A percentile compares a stretch with the other conserved stretches of the same genome.
These are phyloP conservation scores for Sarcophaga caerulescens DNA, from an alignment of 2,888 invertebrate genomes.

Conservation along the genomic window DNA sequence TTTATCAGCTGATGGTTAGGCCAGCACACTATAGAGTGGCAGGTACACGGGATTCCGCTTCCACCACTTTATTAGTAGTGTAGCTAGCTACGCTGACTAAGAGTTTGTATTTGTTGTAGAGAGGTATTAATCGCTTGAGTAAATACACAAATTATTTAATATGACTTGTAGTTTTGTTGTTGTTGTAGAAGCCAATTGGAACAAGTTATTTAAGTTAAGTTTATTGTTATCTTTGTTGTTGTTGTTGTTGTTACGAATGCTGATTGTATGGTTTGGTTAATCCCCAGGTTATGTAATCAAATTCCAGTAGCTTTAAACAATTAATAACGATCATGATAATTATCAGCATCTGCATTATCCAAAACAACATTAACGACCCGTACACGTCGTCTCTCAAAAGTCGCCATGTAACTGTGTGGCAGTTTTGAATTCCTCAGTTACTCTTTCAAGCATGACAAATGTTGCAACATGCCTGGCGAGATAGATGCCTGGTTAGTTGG, in stretches of 20 bases:
- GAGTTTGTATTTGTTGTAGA: not conserved
- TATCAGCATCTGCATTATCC: constrained; percentile 23
- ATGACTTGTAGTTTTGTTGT: constrained; percentile 8
- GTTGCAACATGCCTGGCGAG: constrained; percentile 57
- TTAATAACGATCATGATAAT: constrained; percentile 30
- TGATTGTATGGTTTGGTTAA: constrained; percentile 51
- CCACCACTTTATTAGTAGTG: too few relatives aligned
- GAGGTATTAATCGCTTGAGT: constrained; percentile 51
- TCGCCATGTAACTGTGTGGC: not conserved
- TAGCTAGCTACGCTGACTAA: too few relatives aligned
- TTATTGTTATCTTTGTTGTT: constrained; percentile 20
- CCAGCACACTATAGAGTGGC: not conserved
- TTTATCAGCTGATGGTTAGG: constrained; percentile 41
- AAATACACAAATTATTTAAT: constrained; percentile 52
- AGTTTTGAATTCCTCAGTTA: constrained; percentile 2
- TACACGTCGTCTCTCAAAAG: not conserved
- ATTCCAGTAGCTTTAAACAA: constrained; percentile 59
- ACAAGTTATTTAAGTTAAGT: constrained; percentile 42
- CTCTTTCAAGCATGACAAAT: constrained; percentile 62
- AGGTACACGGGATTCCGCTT: too few relatives aligned
- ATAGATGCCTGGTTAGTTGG: not conserved
- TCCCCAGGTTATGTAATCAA: constrained; percentile 68
- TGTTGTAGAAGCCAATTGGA: not conserved
- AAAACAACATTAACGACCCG: constrained; percentile 25
- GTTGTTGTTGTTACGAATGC: not conserved